Evolutionary conservation across 2,113 vertebrate genomes (phyloP).

Genomic region (Tringa solitaria): DNA sequence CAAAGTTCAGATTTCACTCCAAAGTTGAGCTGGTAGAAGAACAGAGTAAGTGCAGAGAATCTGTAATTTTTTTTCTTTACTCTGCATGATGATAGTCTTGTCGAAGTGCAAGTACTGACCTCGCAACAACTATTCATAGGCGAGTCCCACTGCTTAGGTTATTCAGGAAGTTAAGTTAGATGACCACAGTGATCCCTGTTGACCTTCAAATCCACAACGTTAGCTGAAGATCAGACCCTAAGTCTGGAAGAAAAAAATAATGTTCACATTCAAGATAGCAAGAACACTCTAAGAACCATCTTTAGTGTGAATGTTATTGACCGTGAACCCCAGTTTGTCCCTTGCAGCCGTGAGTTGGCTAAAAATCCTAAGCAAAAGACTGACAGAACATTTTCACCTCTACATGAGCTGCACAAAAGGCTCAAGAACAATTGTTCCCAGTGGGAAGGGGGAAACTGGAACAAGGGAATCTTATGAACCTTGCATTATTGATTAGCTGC

Average conservation of each 20-base stretch:
- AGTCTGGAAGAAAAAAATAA: constrained; percentile 7
- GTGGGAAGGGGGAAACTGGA: neutral
- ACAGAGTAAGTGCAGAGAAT: neutral
- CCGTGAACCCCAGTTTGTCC: constrained; percentile 10
- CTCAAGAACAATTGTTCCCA: neutral
- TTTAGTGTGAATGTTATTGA: neutral
- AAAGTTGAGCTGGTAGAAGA: neutral
- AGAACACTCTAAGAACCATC: neutral
- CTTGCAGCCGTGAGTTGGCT: neutral
- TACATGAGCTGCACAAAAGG: neutral
- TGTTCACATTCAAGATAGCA: neutral
- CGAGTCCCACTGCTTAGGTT: neutral
- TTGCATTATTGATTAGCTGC: neutral
- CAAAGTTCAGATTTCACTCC: neutral
- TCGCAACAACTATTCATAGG: neutral
- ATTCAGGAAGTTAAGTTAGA: neutral
- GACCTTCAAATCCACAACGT: neutral
- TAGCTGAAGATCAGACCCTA: neutral
- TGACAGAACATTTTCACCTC: neutral
- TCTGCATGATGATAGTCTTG: neutral
- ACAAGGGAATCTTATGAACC: neutral
- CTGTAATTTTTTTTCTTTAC: neutral
- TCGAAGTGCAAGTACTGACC: neutral
- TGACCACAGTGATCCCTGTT: neutral
- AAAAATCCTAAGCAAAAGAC: neutral